Evolutionary conservation across 2,888 invertebrate species (phyloP).

Genomic region (Lacanobia oleracea): DNA sequence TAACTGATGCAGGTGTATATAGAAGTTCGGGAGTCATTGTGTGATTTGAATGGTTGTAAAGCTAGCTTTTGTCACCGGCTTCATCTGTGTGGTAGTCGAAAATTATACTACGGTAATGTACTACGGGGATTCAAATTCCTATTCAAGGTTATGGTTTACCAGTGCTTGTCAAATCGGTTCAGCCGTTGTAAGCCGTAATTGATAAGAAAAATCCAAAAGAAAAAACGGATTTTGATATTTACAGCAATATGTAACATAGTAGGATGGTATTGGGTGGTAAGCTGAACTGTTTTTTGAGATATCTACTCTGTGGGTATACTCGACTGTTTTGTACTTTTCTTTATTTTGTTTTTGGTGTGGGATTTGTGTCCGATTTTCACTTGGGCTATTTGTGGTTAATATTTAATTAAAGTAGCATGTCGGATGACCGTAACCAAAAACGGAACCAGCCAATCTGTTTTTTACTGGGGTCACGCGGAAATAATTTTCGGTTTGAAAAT

Average conservation of each 20-base stretch:
- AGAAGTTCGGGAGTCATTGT: conserved; percentile 7
- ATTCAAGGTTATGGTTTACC: background rate
- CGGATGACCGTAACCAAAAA: background rate
- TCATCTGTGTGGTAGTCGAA: background rate
- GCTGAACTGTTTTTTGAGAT: no score
- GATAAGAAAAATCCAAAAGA: no score
- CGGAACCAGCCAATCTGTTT: background rate
- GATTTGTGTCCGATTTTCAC: background rate
- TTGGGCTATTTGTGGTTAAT: background rate
- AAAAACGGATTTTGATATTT: no score
- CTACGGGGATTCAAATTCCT: no score
- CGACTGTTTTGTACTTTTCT: no score
- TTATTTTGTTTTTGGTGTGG: background rate
- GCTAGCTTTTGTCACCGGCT: background rate
- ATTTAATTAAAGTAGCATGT: background rate
- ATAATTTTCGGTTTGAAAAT: no score
- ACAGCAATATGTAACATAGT: no score
- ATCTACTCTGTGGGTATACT: conserved; percentile 12
- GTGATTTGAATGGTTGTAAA: background rate
- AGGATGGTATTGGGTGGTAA: background rate
- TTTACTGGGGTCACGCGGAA: background rate
- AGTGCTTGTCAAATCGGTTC: no score
- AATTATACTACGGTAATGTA: no score
- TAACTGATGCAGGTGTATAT: conserved; percentile 32
- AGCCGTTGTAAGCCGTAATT: no score